Conservation (phyloP, 2,888 invertebrate genomes). For the Brachyptera putata region DNA sequence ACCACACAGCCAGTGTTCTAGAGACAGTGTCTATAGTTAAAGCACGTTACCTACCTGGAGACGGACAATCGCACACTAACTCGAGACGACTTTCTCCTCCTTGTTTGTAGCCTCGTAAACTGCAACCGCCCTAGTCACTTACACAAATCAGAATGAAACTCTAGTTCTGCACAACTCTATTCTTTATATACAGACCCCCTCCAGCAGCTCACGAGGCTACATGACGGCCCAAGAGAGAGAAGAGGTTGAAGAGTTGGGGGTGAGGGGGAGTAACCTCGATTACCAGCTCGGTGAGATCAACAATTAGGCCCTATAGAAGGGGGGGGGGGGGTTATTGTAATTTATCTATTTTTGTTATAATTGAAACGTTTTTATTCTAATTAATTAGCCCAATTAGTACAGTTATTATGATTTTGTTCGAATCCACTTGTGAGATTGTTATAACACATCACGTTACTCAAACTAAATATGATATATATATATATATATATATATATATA, state of each 20-base stretch:
- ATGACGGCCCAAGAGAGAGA: background rate
- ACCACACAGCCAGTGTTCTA: background rate
- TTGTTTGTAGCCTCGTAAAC: background rate
- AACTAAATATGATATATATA: no score
- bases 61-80: background rate
- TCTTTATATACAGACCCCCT: background rate
- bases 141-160: conserved; percentile 8
- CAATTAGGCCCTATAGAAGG: no score
- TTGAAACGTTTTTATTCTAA: no score
- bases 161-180: background rate
- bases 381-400: no score
- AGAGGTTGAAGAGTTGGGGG: no score
- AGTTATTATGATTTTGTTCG: no score
- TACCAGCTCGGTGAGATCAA: background rate
- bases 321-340: no score
- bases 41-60: background rate
- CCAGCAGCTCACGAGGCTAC: background rate
- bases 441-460: no score
- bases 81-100: background rate
- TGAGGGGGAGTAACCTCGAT: background rate
- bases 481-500: no score
- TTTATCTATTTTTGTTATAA: no score
- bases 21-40: background rate
- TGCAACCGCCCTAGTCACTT: background rate
- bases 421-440: no score